phyloP scores from a whole-genome alignment of 2,113 vertebrate species.

The Prietella phreatophila region DNA sequence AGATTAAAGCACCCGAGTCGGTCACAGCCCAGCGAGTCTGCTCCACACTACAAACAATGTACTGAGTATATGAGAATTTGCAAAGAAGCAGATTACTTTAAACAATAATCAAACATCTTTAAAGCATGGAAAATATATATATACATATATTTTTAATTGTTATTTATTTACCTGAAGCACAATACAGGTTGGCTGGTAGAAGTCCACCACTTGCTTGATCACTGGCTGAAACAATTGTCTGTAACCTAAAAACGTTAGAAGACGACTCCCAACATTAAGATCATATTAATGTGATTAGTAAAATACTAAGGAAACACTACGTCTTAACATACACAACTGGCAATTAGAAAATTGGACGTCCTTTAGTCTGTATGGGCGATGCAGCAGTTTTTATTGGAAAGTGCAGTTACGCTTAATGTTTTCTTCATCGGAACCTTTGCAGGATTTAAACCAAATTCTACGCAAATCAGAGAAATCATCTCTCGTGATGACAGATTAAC shows the following conservation, averaged over 20 bases:
- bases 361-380: not conserved
- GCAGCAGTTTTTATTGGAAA: not conserved
- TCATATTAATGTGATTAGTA: not conserved
- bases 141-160: too few species aligned
- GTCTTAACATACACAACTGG: not conserved
- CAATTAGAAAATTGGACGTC: not conserved
- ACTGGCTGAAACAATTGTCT: conserved; percentile 97
- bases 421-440: not conserved
- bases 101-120: not conserved
- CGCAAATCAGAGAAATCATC: too few species aligned
- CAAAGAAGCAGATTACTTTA: not conserved
- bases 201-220: conserved; percentile 97
- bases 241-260: conserved; percentile 79
- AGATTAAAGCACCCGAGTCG: conserved; percentile 97
- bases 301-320: not conserved
- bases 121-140: not conserved
- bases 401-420: not conserved
- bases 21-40: conserved; percentile 95
- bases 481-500: too few species aligned
- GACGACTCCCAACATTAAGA: not conserved
- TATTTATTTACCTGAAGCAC: conserved; percentile 84
- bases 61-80: not conserved
- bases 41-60: conserved; percentile 82
- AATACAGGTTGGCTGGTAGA: conserved; percentile 97
- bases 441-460: too few species aligned